Evolutionary conservation across 2,113 vertebrate species (phyloP), one percentile per base, ranked within the genome.

Genomic region (Panurus biarmicus): DNA sequence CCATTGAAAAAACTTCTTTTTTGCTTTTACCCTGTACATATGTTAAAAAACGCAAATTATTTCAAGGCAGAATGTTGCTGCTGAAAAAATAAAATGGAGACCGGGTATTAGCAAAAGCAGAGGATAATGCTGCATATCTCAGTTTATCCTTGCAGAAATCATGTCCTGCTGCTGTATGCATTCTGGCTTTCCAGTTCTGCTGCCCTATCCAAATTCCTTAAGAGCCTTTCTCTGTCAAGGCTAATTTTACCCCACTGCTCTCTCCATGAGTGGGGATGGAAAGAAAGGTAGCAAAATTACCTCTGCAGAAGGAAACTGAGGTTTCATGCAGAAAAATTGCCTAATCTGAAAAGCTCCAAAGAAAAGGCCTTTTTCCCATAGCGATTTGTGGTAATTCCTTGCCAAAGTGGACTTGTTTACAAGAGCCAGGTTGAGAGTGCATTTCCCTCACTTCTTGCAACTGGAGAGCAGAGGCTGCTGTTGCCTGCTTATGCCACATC

Each of bases 141-240:
- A 78, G 44, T 80, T 90, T 90, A 92, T 93, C 69, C 61, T 95
- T 91, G 57, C 53, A 92, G 91, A 90, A 89, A 53, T 67, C 33
- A 19, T 26, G 65, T 67, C 45, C 36, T 79, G 47, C 51, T 91
- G 15, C 78, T 71, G 31, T 77, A 19, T 31, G n/a, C 75, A 38
- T 64, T 38, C 87, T 84, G 72, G 60, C 48, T 86, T 85, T 84
- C 69, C 40, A 80, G 54, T 94, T 87, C 50, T 87, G 66, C 93
- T 95, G 89, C 92, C 77, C 40, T 61, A 50, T 33, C 26, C 24
- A 73, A 65, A 91, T 94, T 95, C 82, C 56, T 92, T 42, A 85
- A 86, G 64, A 85, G 60, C 47, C 67, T 73, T 89, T 95, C 70
- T 75, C 62, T 66, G 45, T 83, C 72, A 60, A 26, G 53, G 47